Base-by-base conservation (phyloP, 2,113 vertebrate species). In the Mustela nigripes region DNA sequence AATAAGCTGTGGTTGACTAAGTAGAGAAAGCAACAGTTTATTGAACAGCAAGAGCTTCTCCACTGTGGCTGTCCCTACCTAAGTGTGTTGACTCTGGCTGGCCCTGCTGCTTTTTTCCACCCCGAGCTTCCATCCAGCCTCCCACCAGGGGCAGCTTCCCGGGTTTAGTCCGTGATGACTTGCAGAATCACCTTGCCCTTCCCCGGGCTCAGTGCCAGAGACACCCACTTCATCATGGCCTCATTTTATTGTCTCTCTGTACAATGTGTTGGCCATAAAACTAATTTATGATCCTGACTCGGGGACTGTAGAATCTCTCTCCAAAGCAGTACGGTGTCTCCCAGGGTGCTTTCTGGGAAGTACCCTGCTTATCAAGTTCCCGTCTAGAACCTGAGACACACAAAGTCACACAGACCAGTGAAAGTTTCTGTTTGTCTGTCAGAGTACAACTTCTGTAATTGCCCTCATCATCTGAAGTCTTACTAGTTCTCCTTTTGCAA, bases 401-500 rank as follows among this genome's bases (percentile, higher is more conserved):
- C 56, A 91, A 95, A 93, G 78, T 91, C 63, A 74, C 42, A 56
- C 4, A 88, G 39, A 88, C 26, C 63, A 91, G 50, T 56, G 22
- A 31, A 90, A 50, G 21, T 73, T 82, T 93, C 62, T 94, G 81
- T 82, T 76, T 63, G n/a, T 91, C 62, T 71, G 42, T 91, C 48
- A 78, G 56, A 92, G 60, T n/a, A 74, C 21, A 83, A 36, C 42
- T 96, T 92, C 95, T 90, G 45, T 42, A n/a, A 85, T 63, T 86
- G 48, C 19, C 12, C 19, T 18, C 26, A 48, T 6, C 60, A 80
- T 85, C 69, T n/a, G n/a, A 24, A 76, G 28, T 85, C 50, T 81
- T 94, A 45, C 10, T 39, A 36, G 50, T 80, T 95, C 45, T 84
- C 24, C n/a, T 16, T 81, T 48, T 26, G 83, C 7, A 60, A 63